Evolutionary conservation across 2,888 invertebrate species (phyloP).

Genomic region (Chymomyza procnemis): DNA sequence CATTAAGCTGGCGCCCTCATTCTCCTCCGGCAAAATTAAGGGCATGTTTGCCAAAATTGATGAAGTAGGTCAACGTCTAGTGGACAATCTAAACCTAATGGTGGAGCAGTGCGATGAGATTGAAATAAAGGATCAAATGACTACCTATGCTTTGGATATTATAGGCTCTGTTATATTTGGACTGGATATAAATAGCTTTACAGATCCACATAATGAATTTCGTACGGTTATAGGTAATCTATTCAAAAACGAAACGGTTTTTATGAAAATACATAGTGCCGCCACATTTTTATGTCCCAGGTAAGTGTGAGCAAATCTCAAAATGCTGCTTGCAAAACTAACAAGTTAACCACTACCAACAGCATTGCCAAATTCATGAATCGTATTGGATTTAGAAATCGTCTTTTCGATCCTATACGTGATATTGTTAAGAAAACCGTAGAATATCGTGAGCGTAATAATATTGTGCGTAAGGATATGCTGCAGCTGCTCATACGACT

Average conservation of each 20-base stretch:
- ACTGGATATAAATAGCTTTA: conserved; percentile 68
- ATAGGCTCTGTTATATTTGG: conserved; percentile 78
- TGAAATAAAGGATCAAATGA: conserved; percentile 76
- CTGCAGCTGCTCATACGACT: conserved; percentile 78
- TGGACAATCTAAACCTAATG: conserved; percentile 76
- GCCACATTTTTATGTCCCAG: conserved; percentile 30
- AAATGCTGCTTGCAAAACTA: background rate
- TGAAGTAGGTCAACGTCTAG: conserved; percentile 80
- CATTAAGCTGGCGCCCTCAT: conserved; percentile 82
- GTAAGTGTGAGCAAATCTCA: conserved; percentile 31
- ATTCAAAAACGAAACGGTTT: conserved; percentile 1
- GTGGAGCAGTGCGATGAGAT: conserved; percentile 71
- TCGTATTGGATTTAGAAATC: conserved; percentile 19
- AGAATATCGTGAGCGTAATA: conserved; percentile 73
- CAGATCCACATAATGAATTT: conserved; percentile 67
- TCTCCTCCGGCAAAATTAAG: conserved; percentile 83
- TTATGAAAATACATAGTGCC: background rate
- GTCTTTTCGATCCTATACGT: conserved; percentile 65
- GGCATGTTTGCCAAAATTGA: conserved; percentile 82
- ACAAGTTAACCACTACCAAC: background rate
- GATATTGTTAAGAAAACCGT: conserved; percentile 75
- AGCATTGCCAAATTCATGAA: conserved; percentile 37
- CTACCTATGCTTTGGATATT: conserved; percentile 75
- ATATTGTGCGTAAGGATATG: conserved; percentile 77
- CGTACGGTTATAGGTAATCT: conserved; percentile 28